A percentile compares a stretch with the other conserved stretches of the same genome.
phyloP scores from a whole-genome alignment of 2,888 invertebrate species.

The Sphinx pinastri region DNA sequence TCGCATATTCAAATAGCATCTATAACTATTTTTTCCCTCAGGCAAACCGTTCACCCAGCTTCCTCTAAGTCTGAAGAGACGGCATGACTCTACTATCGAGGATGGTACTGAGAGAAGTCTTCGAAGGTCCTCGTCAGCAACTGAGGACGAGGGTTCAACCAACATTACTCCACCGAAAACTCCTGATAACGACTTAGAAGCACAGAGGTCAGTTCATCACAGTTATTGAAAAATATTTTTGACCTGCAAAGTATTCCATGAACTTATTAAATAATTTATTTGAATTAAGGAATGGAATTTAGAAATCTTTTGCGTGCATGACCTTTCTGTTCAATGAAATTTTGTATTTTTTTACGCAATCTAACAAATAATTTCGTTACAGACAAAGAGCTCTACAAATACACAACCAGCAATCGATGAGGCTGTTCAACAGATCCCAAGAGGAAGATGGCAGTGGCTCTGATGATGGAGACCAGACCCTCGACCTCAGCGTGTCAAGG shows the following conservation, averaged over 20 bases:
- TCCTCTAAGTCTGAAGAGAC: constrained; percentile 71
- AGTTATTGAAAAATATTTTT: no score
- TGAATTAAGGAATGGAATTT: no score
- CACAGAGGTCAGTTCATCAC: constrained; percentile 62
- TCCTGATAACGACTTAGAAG: constrained; percentile 77
- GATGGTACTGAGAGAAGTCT: constrained; percentile 70
- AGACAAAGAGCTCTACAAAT: constrained; percentile 80
- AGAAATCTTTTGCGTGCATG: no score
- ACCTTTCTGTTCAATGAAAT: no score
- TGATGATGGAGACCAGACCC: constrained; percentile 80
- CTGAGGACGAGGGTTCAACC: constrained; percentile 79
- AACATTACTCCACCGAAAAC: constrained; percentile 81
- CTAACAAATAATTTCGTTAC: constrained; percentile 35
- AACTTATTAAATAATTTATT: no score
- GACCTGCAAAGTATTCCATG: no score
- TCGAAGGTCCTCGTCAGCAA: constrained; percentile 76
- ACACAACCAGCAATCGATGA: constrained; percentile 77
- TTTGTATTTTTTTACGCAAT: neutral
- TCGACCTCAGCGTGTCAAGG: constrained; percentile 79
- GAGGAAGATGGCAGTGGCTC: constrained; percentile 79
- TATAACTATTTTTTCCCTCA: constrained; percentile 44
- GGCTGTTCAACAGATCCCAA: constrained; percentile 70
- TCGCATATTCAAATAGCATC: no score
- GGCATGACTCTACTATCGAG: constrained; percentile 71
- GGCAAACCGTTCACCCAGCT: constrained; percentile 78